Base-by-base conservation (phyloP, 2,888 invertebrate genomes). In the Ecliptopera silaceata region DNA sequence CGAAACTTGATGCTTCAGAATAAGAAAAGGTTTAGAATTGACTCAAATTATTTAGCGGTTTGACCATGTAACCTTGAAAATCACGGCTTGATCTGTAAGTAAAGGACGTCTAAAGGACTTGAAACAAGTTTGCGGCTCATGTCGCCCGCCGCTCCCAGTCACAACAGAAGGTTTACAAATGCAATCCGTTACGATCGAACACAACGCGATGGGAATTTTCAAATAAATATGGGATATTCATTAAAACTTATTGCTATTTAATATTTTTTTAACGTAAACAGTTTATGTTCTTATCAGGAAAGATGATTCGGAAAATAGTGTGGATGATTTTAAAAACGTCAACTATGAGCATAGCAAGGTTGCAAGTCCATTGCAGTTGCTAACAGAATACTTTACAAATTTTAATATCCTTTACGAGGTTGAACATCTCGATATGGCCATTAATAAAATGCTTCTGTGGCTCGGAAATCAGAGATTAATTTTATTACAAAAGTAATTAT, bases 71-170 rank as follows among this genome's bases (percentile, higher is more conserved):
- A 26, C 26, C 26, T 26, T 26, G 26, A 26, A 26, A n/a, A n/a
- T n/a, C n/a, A n/a, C 47, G 51, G 52, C 26, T 12, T 13, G 3
- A 29, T 36, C 41, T n/a, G 13, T 34, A 31, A 6, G 11, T 2
- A 38, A 48, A 55, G 61, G 55, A 17, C 45, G 38, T 44, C 45
- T 42, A 20, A 32, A 57, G 51, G 55, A 38, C 41, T 54, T 42
- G 26, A 39, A 38, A 52, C 51, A 48, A 38, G 45, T 51, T 55
- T 38, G 38, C 43, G 13, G 46, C 11, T 17, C 17, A 29, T 15
- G 46, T 38, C 38, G 13, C 26, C 26, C 34, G 26, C 36, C n/a
- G 26, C 5, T 12, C 29, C 8, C 44, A 17, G 15, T 18, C 32
- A 34, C 29, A 51, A 41, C 41, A 54, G 50, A 57, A 55, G 42